Percentiles rank a stretch among this genome's conserved stretches.
These are phyloP conservation scores for Pomacea maculata DNA, from an alignment of 1,140 invertebrate genomes.

Conservation along the genomic window DNA sequence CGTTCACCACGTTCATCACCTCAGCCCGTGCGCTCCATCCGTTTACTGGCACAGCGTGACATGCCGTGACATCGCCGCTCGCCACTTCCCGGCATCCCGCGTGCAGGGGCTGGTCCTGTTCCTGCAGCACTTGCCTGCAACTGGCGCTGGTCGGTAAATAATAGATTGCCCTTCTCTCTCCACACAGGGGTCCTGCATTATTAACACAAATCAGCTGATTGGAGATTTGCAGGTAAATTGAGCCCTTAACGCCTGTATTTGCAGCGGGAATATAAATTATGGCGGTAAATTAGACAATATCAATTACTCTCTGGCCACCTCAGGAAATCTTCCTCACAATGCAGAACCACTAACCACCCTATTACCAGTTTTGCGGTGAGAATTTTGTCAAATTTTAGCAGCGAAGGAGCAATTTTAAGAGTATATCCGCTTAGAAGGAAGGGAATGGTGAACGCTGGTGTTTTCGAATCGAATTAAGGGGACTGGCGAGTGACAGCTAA, in stretches of 20 bases:
- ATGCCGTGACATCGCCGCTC: conserved; percentile 7
- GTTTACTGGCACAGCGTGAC: conserved; percentile 24
- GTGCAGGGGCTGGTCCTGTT: conserved; percentile 2
- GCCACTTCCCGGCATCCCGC: conserved; percentile 21
- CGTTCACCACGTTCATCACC: conserved; percentile 16
- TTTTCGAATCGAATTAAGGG: conserved; percentile 56
- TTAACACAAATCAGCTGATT: conserved; percentile 49
- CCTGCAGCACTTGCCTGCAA: neutral
- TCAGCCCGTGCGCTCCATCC: conserved; percentile 1
- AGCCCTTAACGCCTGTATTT: conserved; percentile 43
- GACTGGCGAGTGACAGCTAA: conserved; percentile 35
- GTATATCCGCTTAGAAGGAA: conserved; percentile 50
- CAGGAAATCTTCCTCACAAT: conserved; percentile 54
- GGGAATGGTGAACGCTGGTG: conserved; percentile 44
- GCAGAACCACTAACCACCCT: conserved; percentile 45
- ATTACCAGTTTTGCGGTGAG: conserved; percentile 50
- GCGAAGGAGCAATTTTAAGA: conserved; percentile 49
- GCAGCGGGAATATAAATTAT: conserved; percentile 50
- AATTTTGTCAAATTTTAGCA: conserved; percentile 57
- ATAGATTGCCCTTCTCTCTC: conserved; percentile 19
- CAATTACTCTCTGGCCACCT: conserved; percentile 55
- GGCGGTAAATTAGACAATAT: conserved; percentile 51
- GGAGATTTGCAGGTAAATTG: conserved; percentile 51
- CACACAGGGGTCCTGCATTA: conserved; percentile 30
- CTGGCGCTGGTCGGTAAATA: conserved; percentile 17